Conservation (phyloP, 2,888 invertebrate genomes). For the Acrocyrtus sp. region DNA sequence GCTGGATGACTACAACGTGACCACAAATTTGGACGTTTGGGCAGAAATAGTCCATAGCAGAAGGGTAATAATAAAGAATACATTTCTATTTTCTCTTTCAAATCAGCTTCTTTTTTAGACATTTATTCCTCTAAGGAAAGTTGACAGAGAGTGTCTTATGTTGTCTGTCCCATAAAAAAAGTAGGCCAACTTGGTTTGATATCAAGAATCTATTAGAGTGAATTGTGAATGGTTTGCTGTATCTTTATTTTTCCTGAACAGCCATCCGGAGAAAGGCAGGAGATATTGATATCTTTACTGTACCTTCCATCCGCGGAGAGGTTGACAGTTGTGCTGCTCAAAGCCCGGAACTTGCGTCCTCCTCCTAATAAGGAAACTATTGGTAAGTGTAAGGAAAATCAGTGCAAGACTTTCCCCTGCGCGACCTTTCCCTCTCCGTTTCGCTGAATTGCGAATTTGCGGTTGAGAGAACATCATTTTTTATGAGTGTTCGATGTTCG, state of each 20-base stretch:
- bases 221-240: background rate
- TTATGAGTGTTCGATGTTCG: too few relatives aligned
- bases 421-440: too few relatives aligned
- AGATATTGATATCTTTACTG: constrained; percentile 84
- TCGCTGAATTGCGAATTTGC: too few relatives aligned
- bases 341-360: constrained; percentile 50
- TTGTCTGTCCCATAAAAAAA: background rate
- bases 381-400: too few relatives aligned
- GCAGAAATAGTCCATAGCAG: constrained; percentile 85
- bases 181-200: background rate
- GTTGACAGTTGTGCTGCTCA: constrained; percentile 71
- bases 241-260: constrained; percentile 46
- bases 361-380: constrained; percentile 51
- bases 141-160: background rate
- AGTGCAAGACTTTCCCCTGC: too few relatives aligned
- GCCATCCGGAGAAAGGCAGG: constrained; percentile 83
- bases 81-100: background rate
- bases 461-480: too few relatives aligned
- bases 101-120: background rate
- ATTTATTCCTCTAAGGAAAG: background rate
- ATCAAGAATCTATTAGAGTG: background rate
- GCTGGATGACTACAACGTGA: constrained; percentile 81
- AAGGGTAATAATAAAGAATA: constrained; percentile 64
- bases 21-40: constrained; percentile 84
- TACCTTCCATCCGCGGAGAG: constrained; percentile 90